These are phyloP conservation scores for Parthenolecanium corni DNA, from an alignment of 2,888 invertebrate genomes.

Conservation along the genomic window DNA sequence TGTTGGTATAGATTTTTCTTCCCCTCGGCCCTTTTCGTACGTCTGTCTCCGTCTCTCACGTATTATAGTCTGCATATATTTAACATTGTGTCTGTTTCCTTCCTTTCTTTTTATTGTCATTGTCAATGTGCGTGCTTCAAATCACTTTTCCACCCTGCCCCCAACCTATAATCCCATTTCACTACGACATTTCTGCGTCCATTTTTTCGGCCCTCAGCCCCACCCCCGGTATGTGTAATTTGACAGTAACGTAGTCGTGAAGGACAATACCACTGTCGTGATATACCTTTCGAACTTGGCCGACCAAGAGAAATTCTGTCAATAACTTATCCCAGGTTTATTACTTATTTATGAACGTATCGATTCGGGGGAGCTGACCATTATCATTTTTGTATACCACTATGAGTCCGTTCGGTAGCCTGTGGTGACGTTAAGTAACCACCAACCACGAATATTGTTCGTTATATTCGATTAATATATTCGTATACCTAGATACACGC, in stretches of 20 bases:
- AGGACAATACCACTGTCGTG: constrained; percentile 11
- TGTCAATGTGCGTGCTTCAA: too few species aligned
- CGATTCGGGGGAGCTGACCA: neutral
- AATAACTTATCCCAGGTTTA: constrained; percentile 9
- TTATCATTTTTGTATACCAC: too few species aligned
- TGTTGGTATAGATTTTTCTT: too few species aligned
- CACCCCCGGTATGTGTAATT: constrained; percentile 11
- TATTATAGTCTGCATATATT: too few species aligned
- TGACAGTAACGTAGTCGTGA: constrained; percentile 2
- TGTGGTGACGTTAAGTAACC: neutral
- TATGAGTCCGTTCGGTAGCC: too few species aligned
- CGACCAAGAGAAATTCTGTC: constrained; percentile 9
- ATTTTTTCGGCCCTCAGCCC: neutral
- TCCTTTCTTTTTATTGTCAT: too few species aligned
- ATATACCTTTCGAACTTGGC: neutral
- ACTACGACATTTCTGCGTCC: neutral
- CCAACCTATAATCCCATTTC: too few species aligned
- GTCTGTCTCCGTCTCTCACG: too few species aligned
- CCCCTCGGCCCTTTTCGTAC: too few species aligned
- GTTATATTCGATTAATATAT: neutral
- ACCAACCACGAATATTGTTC: neutral
- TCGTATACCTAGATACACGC: too few species aligned
- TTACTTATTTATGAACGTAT: constrained; percentile 21
- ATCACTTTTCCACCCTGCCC: too few species aligned
- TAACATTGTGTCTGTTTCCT: too few species aligned